Conservation (phyloP, 2,113 vertebrate genomes). For the Callaeas wilsoni region DNA sequence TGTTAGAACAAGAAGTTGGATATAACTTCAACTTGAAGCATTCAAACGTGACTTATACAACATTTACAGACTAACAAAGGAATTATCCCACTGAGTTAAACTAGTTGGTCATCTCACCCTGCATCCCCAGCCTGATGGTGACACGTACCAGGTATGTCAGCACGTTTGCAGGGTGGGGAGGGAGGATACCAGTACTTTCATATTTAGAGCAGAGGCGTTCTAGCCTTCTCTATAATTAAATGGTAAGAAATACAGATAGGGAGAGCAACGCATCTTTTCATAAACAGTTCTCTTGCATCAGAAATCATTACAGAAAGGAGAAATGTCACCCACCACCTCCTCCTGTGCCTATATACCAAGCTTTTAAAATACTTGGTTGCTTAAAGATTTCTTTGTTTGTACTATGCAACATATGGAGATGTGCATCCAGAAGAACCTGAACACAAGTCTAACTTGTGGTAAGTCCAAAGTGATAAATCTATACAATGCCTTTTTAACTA, state of each 20-base stretch:
- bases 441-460: background rate
- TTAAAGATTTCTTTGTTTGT: background rate
- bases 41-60: background rate
- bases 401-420: background rate
- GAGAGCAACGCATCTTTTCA: background rate
- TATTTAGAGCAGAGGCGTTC: background rate
- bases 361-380: background rate
- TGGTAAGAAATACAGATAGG: background rate
- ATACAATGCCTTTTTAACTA: background rate
- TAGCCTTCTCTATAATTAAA: constrained; percentile 8
- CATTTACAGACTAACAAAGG: background rate
- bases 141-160: background rate
- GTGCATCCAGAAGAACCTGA: background rate
- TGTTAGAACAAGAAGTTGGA: background rate
- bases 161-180: background rate
- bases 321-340: background rate
- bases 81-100: background rate
- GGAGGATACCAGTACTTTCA: background rate
- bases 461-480: background rate
- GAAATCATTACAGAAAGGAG: background rate
- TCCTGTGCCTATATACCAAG: background rate
- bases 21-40: background rate
- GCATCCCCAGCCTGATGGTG: background rate
- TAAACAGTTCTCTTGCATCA: background rate
- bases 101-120: background rate